Base-by-base conservation (phyloP, 2,888 invertebrate species). In the Meteorus cinctellus region DNA sequence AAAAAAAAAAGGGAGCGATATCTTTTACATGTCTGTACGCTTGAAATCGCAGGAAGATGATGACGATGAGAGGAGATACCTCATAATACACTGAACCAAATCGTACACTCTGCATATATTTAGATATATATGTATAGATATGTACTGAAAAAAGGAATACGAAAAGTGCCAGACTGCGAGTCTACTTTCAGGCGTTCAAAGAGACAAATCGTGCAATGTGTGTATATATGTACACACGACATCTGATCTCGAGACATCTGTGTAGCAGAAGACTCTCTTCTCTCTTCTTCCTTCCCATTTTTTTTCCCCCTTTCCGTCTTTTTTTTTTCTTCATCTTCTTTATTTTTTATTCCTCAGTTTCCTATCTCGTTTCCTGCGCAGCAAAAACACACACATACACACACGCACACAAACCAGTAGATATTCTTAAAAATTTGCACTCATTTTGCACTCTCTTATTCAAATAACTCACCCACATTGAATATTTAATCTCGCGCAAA, bases 241-340 rank as follows among this genome's bases (percentile, higher is more conserved):
- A 71, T 71, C 59, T 71, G 71, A 71, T 71, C 55, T 31, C 71
- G 14, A 51, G 79, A 80, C 81, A 82, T 84, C 80, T 80, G 82
- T 79, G 77, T 67, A 72, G 77, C 79, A 82, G 75, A 81, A 83
- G 79, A 77, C 36, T 24, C 62, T 63, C 45, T 19, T 55, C 55
- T 19, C n/a, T 8, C 19, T 55, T 10, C 55, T 55, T 55, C 55
- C 55, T 55, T 19, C 19, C 55, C n/a, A 5, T 48, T 48, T 48
- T n/a, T n/a, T n/a, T 6, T 55, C 12, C n/a, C 4, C n/a, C 2
- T 55, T 19, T 48, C n/a, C n/a, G 16, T 55, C 8, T 55, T 55
- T 19, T n/a, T 55, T 55, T 19, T 24, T 19, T 24, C 41, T 55
- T 19, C 55, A 55, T 19, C 24, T 19, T 55, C 41, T 41, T 1